A percentile compares a stretch with the other conserved stretches of the same genome.
phyloP scores from a whole-genome alignment of 2,113 vertebrate species.

The Upupa epops region DNA sequence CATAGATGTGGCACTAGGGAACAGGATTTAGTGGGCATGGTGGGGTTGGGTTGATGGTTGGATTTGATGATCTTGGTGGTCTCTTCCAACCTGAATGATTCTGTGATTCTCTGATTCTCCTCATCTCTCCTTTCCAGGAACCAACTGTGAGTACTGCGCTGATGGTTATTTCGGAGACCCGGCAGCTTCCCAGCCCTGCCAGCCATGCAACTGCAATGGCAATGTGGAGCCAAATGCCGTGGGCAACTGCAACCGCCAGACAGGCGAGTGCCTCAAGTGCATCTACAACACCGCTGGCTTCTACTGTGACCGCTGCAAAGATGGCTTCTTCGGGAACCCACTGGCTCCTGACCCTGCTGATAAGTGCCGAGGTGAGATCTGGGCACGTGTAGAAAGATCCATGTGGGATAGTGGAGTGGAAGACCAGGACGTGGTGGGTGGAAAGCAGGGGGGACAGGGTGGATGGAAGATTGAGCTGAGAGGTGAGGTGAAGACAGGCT shows the following conservation, averaged over 20 bases:
- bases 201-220: constrained; percentile 80
- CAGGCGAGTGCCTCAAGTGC: constrained; percentile 90
- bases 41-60: too few species aligned
- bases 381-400: not conserved
- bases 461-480: not conserved
- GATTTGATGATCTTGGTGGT: too few species aligned
- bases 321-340: constrained; percentile 87
- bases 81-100: too few species aligned
- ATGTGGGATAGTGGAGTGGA: accelerated
- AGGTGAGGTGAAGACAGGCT: not conserved
- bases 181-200: constrained; percentile 72
- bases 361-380: constrained; percentile 78
- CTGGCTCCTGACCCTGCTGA: constrained; percentile 71
- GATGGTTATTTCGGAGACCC: constrained; percentile 89
- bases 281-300: constrained; percentile 87
- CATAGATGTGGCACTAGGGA: too few species aligned
- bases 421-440: not conserved
- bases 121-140: constrained; percentile 69
- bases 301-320: constrained; percentile 89
- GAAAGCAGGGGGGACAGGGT: not conserved
- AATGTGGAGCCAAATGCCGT: constrained; percentile 81
- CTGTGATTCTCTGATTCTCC: not conserved
- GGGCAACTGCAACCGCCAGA: constrained; percentile 85
- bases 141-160: constrained; percentile 81
- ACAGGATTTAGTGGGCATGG: too few species aligned